Evolutionary conservation across 30 jellyfish, hydroid and myxozoan species (phyloP), one percentile per base, ranked within the genome.

Genomic region (Rhopilema esculentum): DNA sequence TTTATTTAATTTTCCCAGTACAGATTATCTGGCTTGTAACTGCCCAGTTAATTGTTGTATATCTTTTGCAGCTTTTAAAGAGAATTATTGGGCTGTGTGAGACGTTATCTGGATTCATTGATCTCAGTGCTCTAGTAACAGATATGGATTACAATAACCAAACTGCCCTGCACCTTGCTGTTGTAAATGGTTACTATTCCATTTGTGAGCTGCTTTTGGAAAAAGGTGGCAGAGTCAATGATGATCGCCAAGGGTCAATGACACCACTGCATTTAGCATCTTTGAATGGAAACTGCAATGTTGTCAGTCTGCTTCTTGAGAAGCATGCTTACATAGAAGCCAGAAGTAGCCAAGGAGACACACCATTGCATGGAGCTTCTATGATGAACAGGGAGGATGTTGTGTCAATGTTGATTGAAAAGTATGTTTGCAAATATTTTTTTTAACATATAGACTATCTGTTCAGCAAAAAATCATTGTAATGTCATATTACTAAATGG

Each of bases 321-420:
- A 49, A 66, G 61, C 48, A 30, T 29, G 91, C 93, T 2, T 51
- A 81, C 21, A 40, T 90, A 4, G 97, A 90, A 50, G 90, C 69
- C 25, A 74, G 67, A 31, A 90, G 83, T 68, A 27, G 64, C 0
- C 84, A 67, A 61, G 83, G 85, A 1, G 95, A 90, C 26, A 90
- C 97, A 20, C 87, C 97, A 21, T 71, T 90, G 53, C 94, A 82
- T 61, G 85, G 33, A 62, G 97, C 97, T 1, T 91, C 97, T n/a
- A 66, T 65, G 8, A 24, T 82, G 80, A 90, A 90, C 87, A 72
- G 93, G 51, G 77, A 48, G 31, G 69, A 48, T 21, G 93, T 90
- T 33, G 94, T 82, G 40, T 27, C 75, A 25, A 72, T 81, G 84
- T 33, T 90, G 66, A 20, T 90, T 24, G 83, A 74, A 73, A 68